Conservation (phyloP, 2,797 vertebrate species). For the Acipenser transmontanus region DNA sequence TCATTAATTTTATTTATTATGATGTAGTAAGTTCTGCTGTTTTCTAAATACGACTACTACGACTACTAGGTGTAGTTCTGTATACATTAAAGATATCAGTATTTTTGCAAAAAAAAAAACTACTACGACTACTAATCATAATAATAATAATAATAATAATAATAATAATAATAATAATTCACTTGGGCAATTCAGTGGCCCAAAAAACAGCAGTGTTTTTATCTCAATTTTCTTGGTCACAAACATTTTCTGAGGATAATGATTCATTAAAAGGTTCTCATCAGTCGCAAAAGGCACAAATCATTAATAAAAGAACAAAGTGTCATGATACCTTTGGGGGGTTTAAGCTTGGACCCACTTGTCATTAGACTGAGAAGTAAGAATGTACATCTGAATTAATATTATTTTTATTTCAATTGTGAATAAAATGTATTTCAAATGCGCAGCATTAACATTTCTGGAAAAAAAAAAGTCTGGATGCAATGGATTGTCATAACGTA, state of each 20-base stretch:
- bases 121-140: no score
- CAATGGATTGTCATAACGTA: not conserved
- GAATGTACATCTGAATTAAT: conserved; percentile 46
- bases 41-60: no score
- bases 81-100: no score
- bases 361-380: conserved; percentile 52
- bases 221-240: conserved; percentile 51
- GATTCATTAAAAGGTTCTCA: conserved; percentile 52
- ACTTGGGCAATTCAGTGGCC: conserved; percentile 41
- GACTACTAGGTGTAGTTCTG: no score
- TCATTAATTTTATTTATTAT: no score
- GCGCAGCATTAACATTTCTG: conserved; percentile 60
- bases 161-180: conserved; percentile 49
- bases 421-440: conserved; percentile 57
- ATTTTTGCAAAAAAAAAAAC: no score
- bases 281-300: conserved; percentile 53
- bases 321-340: conserved; percentile 56
- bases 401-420: conserved; percentile 45
- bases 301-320: conserved; percentile 69
- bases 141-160: not conserved
- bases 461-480: conserved; percentile 29
- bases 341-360: conserved; percentile 40
- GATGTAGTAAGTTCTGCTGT: no score
- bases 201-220: conserved; percentile 39
- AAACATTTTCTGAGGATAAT: conserved; percentile 48